Conservation (phyloP, 2,888 invertebrate species). For the Mycalesis mineus region DNA sequence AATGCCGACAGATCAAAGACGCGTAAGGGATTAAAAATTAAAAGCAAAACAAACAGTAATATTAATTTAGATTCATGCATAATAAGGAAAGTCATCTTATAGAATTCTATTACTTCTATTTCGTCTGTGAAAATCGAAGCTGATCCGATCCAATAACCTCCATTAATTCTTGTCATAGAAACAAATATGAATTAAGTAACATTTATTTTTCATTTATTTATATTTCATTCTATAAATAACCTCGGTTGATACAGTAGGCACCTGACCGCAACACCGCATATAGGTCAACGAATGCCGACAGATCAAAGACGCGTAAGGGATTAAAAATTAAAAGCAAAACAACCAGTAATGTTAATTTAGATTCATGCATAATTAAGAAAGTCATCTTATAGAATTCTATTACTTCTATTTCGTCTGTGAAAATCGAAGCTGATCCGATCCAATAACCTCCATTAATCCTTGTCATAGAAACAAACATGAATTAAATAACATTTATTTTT, state of each 20-base stretch:
- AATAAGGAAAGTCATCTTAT: background rate
- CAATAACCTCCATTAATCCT: no score
- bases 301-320: conserved; percentile 4
- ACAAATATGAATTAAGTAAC: no score
- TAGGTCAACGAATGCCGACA: conserved; percentile 6
- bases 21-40: background rate
- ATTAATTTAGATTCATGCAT: conserved; percentile 3
- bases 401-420: no score
- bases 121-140: no score
- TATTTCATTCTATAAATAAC: no score
- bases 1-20: conserved; percentile 5
- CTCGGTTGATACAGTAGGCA: background rate
- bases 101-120: no score
- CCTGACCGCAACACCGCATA: conserved; percentile 6
- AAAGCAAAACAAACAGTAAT: background rate
- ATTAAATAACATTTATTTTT: no score
- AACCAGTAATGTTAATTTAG: background rate
- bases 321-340: conserved; percentile 6
- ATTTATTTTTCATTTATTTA: no score
- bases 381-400: no score
- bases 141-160: no score
- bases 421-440: background rate
- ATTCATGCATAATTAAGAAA: background rate
- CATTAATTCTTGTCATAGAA: no score
- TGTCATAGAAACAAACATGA: no score